Base-by-base conservation (phyloP, 1,140 invertebrate genomes). In the Drosophila ohnishii region DNA sequence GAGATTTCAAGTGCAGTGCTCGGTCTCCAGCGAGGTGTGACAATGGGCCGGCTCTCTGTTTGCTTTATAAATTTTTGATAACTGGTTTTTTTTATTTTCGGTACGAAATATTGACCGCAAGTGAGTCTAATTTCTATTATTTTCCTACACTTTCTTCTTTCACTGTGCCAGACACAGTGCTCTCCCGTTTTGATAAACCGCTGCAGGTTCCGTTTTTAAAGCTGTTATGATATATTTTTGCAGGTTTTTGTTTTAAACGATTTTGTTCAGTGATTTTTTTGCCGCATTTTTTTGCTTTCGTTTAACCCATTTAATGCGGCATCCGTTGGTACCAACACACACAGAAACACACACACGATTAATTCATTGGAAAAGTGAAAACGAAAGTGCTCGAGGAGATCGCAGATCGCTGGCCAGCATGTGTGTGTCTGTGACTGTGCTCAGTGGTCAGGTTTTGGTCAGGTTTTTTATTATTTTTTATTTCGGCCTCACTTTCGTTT, bases 321-420 rank as follows among this genome's bases (percentile, higher is more conserved):
- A 80, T 88, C 85, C 85, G 85, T 72, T 80, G 60, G 50, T 42
- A 61, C 44, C 50, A 34, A 53, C n/a, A 35, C 45, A 45, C 70
- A 35, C 34, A 25, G 2, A 61, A 50, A 70, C 35, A 56, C 40
- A 51, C 14, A 34, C 47, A 40, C 72, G 66, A 78, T 88, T 88
- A 88, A 88, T 88, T 74, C 84, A 84, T 48, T 80, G 84, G 84
- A 88, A 88, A 88, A 89, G 84, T 88, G 84, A 88, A 88, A 88
- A 88, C 85, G 84, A 88, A 88, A 88, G 84, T 88, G 80, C 66
- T 83, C 47, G 45, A 37, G 42, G 62, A 42, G 63, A 66, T 63
- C 59, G 63, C n/a, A 32, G 62, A 53, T 69, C 47, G 47, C n/a
- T 25, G 45, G 48, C 42, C 56, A 40, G 34, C 62, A 37, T 67